Evolutionary conservation across 2,797 vertebrate genomes (phyloP).

Genomic region (Leptodactylus fallax): DNA sequence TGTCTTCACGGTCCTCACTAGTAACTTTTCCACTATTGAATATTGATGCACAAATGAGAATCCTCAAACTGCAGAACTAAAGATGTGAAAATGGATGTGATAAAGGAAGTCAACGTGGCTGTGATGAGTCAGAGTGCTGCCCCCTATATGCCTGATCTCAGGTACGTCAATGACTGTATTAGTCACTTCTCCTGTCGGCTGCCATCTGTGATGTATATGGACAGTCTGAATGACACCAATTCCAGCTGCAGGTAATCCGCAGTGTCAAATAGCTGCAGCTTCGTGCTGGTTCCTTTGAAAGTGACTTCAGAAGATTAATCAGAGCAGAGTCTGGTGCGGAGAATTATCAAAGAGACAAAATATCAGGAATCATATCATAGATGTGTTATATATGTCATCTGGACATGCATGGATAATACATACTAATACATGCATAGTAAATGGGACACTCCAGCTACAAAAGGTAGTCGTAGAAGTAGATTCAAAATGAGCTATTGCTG

Average conservation of each 20-base stretch:
- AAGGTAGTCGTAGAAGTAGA: too few species aligned
- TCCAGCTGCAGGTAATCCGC: constrained; percentile 7
- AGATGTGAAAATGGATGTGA: background rate
- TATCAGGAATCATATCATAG: background rate
- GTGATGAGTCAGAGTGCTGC: background rate
- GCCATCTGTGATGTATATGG: background rate
- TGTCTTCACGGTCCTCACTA: background rate
- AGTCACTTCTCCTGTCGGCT: background rate
- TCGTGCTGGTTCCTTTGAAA: background rate
- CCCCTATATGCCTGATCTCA: constrained; percentile 2
- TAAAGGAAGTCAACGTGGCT: background rate
- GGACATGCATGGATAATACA: too few species aligned
- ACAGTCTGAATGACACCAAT: constrained; percentile 4
- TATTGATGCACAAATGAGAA: background rate
- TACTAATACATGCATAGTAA: background rate
- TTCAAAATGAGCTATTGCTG: too few species aligned
- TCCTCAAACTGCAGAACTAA: background rate
- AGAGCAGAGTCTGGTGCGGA: background rate
- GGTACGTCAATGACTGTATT: constrained; percentile 17
- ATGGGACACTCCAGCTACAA: too few species aligned
- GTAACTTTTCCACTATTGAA: background rate
- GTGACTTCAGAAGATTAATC: constrained; percentile 1
- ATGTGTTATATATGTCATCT: background rate
- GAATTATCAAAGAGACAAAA: background rate
- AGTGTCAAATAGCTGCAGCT: background rate